A percentile compares a stretch with the other conserved stretches of the same genome.
These are phyloP conservation scores for Mythimna ferrago DNA, from an alignment of 2,888 invertebrate species.

Conservation along the genomic window DNA sequence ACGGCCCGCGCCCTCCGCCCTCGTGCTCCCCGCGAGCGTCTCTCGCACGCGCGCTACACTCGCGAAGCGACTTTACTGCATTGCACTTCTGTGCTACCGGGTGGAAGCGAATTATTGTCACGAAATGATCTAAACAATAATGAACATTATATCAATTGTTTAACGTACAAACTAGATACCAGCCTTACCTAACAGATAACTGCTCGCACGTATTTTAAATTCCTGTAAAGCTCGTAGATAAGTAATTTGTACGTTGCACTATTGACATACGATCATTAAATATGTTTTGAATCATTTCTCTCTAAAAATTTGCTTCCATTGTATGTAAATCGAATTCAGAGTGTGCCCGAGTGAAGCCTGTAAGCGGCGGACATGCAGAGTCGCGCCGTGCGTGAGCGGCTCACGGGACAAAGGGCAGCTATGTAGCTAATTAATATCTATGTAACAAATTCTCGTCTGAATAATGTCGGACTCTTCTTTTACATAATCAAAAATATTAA, in stretches of 20 bases:
- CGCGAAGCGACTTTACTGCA: too few relatives aligned
- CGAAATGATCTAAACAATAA: not conserved
- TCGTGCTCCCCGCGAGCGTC: too few relatives aligned
- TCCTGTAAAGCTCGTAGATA: not conserved
- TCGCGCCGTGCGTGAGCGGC: not conserved
- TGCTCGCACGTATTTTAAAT: not conserved
- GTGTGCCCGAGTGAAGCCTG: not conserved
- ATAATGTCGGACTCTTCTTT: slow-evolving; percentile 32
- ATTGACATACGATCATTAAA: not conserved
- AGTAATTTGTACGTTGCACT: not conserved
- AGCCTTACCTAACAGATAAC: too few relatives aligned
- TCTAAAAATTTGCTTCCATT: not conserved
- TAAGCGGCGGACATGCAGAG: not conserved
- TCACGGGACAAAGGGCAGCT: slow-evolving; percentile 51
- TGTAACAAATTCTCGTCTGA: slow-evolving; percentile 43
- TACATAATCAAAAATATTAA: slow-evolving; percentile 54
- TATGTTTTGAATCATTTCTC: not conserved
- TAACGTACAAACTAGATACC: not conserved
- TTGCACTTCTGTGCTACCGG: not conserved
- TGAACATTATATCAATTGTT: not conserved
- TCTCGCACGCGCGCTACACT: not conserved
- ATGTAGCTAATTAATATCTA: slow-evolving; percentile 41
- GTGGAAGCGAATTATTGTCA: not conserved
- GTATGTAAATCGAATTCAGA: not conserved
- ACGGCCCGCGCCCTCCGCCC: too few relatives aligned